Base-by-base conservation (phyloP, 2,888 invertebrate genomes). In the Liposcelis brunnea region DNA sequence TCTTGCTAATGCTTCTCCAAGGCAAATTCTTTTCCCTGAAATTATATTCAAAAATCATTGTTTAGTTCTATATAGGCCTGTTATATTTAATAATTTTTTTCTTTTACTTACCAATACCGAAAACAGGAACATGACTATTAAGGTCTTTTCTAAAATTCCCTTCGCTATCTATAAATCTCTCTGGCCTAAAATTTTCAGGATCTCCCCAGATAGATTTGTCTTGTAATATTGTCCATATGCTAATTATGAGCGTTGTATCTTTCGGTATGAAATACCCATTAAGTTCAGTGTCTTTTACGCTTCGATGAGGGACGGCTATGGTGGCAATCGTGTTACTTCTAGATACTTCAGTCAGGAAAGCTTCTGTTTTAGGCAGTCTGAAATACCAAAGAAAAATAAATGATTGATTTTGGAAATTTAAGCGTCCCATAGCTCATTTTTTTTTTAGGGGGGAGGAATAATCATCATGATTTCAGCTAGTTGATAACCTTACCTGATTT, bases 161-260 rank as follows among this genome's bases (percentile, higher is more conserved):
- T 19, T 51, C 47, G 31, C 33, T 16, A 32, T 47, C 45, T 10
- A 54, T 43, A 40, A 50, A 50, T 8, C 54, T 47, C 44, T 52
- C 51, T 2, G 54, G 54, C 14, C 52, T 43, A 45, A 54, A 54
- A 11, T 42, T 48, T 32, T 53, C 50, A 15, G 53, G 53, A 44
- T 54, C 53, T 7, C 51, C 49, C 54, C 54, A 54, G 31, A 49
- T 48, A 2, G 47, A 44, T 2, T 33, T 43, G 44, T 54, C 53
- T 26, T 49, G 48, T 11, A 45, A 43, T 11, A 52, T 19, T 19
- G 48, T 47, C 47, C 50, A 48, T 7, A 54, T 18, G 33, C 49
- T 54, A 6, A 50, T 14, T 7, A 47, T 32, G 5, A 53, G 16
- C 14, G 48, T 42, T 2, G 51, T 48, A 33, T 46, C 51, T 49